These are phyloP conservation scores for Bicyclus anynana DNA, from an alignment of 1,140 invertebrate genomes.

Conservation along the genomic window DNA sequence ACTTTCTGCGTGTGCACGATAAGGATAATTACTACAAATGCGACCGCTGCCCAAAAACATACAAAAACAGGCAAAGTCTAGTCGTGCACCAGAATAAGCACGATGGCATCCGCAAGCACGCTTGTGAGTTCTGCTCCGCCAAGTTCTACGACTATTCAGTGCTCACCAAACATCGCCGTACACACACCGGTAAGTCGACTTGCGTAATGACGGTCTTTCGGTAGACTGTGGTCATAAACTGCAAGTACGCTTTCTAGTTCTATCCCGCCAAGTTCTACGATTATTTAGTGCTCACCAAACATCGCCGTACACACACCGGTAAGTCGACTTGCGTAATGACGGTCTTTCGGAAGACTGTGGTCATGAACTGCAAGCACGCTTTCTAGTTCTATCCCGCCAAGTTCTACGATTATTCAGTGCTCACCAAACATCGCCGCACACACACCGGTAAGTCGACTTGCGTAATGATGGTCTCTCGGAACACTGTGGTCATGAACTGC, in stretches of 20 bases:
- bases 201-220: too few species aligned
- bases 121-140: conserved; percentile 49
- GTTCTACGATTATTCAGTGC: conserved; percentile 30
- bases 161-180: conserved; percentile 51
- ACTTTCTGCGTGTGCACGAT: conserved; percentile 41
- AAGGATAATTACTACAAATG: conserved; percentile 38
- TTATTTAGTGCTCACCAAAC: conserved; percentile 22
- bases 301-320: conserved; percentile 45
- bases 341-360: too few species aligned
- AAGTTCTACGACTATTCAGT: conserved; percentile 39
- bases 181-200: conserved; percentile 48
- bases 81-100: conserved; percentile 40
- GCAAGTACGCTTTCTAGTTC: too few species aligned
- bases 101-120: conserved; percentile 33
- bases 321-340: too few species aligned
- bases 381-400: too few species aligned
- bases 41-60: conserved; percentile 43
- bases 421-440: conserved; percentile 34
- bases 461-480: too few species aligned
- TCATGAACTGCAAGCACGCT: too few species aligned
- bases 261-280: too few species aligned
- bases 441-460: conserved; percentile 45
- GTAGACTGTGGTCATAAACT: too few species aligned
- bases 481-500: too few species aligned
- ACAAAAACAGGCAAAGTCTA: conserved; percentile 26